A percentile compares a stretch with the other conserved stretches of the same genome.
phyloP scores from a whole-genome alignment of 2,888 invertebrate genomes.

The Eretmocerus hayati region DNA sequence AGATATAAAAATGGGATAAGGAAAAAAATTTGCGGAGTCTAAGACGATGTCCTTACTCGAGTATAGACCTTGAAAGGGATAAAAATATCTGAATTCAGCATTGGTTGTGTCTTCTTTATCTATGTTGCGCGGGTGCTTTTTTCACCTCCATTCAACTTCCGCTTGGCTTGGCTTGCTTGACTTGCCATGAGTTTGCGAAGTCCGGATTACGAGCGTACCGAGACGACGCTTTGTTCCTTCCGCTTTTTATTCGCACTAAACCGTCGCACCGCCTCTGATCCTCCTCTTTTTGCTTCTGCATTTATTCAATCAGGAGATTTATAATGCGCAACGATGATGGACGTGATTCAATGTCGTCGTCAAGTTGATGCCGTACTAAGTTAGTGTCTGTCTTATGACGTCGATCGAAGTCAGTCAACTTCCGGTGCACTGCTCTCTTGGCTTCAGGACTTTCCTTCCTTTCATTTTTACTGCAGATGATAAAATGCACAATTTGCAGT shows the following conservation, averaged over 20 bases:
- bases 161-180: constrained; percentile 7
- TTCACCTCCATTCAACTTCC: constrained; percentile 16
- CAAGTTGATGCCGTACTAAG: background rate
- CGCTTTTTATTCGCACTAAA: background rate
- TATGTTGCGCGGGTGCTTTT: constrained; percentile 3
- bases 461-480: too few relatives aligned
- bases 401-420: too few relatives aligned
- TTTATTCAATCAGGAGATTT: constrained; percentile 17
- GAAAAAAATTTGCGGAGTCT: too few relatives aligned
- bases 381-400: too few relatives aligned
- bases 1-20: too few relatives aligned
- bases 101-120: background rate
- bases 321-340: constrained; percentile 13
- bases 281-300: constrained; percentile 1
- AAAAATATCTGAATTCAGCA: constrained; percentile 8
- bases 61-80: too few relatives aligned
- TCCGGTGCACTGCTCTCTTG: too few relatives aligned
- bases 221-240: background rate
- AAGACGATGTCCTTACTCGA: too few relatives aligned
- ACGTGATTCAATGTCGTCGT: constrained; percentile 15
- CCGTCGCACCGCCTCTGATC: too few relatives aligned
- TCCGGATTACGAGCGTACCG: constrained; percentile 4
- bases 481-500: too few relatives aligned
- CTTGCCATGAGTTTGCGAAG: too few relatives aligned
- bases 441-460: too few relatives aligned